Evolutionary conservation across 2,797 vertebrate species (phyloP).

Genomic region (Sebastes glaucus): DNA sequence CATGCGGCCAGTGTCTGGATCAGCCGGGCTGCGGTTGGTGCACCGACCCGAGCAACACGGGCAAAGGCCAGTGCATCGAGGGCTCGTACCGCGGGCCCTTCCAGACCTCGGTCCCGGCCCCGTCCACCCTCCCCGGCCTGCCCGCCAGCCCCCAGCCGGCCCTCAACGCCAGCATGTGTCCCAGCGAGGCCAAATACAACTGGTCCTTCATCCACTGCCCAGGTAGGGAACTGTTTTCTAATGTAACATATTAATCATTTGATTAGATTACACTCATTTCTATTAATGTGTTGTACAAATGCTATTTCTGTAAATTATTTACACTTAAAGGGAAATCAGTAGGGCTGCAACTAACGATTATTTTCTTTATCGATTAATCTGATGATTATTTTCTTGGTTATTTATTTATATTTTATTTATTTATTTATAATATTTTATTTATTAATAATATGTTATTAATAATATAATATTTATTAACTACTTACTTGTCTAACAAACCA

Average conservation of each 20-base stretch:
- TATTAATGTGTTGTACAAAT: background rate
- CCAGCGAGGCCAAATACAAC: slow-evolving; percentile 86
- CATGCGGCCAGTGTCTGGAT: slow-evolving; percentile 93
- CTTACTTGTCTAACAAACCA: background rate
- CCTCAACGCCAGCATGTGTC: slow-evolving; percentile 93
- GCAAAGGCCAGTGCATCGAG: slow-evolving; percentile 94
- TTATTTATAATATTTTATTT: too few relatives aligned
- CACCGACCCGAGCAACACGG: slow-evolving; percentile 94
- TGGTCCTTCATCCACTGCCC: slow-evolving; percentile 99
- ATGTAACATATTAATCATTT: background rate
- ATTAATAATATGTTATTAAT: too few relatives aligned
- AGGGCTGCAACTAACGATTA: too few relatives aligned
- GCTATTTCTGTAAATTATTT: background rate
- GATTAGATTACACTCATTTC: background rate
- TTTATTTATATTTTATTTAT: too few relatives aligned
- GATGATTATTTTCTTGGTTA: too few relatives aligned
- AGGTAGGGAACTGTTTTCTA: slow-evolving; percentile 76
- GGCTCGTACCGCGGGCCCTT: slow-evolving; percentile 92
- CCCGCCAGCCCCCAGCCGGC: slow-evolving; percentile 78
- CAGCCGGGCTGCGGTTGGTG: slow-evolving; percentile 98
- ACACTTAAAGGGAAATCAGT: background rate
- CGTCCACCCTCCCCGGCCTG: slow-evolving; percentile 82
- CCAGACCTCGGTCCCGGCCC: slow-evolving; percentile 81
- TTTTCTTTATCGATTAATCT: too few relatives aligned
- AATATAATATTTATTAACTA: too few relatives aligned